A percentile compares a stretch with the other conserved stretches of the same genome.
Evolutionary conservation across 1,140 invertebrate species (phyloP).

Genomic region (Orussus abietinus): DNA sequence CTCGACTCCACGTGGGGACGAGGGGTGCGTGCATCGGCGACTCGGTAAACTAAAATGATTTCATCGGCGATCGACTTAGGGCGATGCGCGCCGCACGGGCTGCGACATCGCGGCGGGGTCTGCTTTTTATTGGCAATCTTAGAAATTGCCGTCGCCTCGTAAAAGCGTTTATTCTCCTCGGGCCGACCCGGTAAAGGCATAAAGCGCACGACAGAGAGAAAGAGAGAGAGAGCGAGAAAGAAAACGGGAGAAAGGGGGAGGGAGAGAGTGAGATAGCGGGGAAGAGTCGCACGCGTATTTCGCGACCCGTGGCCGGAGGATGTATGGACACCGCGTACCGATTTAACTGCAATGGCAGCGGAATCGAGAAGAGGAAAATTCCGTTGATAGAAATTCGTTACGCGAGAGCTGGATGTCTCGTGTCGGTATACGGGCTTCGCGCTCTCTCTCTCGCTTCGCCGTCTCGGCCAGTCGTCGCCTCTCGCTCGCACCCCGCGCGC

Average conservation of each 20-base stretch:
- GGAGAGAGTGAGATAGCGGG: neutral
- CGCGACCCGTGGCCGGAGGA: no score
- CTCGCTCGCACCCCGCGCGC: no score
- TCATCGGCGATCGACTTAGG: neutral
- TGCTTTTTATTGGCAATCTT: constrained; percentile 35
- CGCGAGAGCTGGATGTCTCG: no score
- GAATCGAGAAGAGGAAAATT: no score
- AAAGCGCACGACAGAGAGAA: constrained; percentile 4
- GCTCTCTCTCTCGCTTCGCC: constrained; percentile 3
- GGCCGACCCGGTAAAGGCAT: no score
- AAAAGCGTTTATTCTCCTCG: constrained; percentile 25
- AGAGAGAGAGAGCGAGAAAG: constrained; percentile 5
- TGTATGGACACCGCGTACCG: no score
- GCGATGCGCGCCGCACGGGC: constrained; percentile 8
- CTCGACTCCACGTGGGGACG: no score
- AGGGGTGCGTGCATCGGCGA: no score
- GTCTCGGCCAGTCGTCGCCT: no score
- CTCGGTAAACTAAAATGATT: neutral
- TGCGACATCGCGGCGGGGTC: constrained; percentile 22
- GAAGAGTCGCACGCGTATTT: no score
- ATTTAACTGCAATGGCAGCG: no score
- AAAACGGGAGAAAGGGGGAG: constrained; percentile 9
- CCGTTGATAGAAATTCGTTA: no score
- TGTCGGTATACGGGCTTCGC: neutral
- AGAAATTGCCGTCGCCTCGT: constrained; percentile 26